phyloP scores from a whole-genome alignment of 1,140 invertebrate species.

The Parapsyche elsis region DNA sequence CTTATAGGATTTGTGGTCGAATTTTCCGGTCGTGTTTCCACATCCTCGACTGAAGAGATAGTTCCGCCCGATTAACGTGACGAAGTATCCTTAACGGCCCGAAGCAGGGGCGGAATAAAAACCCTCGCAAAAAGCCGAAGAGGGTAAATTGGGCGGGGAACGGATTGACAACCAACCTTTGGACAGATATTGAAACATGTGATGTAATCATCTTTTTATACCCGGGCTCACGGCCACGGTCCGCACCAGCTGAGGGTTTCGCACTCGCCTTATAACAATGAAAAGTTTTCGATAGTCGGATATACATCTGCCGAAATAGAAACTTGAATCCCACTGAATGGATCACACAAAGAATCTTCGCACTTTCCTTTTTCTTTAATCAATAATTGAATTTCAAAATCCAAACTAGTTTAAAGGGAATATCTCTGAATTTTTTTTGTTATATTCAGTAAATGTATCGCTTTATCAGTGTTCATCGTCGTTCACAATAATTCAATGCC shows the following conservation, averaged over 20 bases:
- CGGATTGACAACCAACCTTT: conserved; percentile 47
- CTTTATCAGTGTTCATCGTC: too few relatives aligned
- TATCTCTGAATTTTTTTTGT: too few relatives aligned
- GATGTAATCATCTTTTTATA: conserved; percentile 53
- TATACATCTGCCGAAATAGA: background rate
- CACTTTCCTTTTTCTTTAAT: too few relatives aligned
- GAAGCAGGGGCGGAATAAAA: conserved; percentile 24
- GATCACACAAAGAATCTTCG: too few relatives aligned
- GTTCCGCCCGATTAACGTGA: conserved; percentile 45
- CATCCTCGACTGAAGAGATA: conserved; percentile 43
- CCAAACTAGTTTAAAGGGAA: too few relatives aligned
- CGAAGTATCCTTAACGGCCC: conserved; percentile 38
- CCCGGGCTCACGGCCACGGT: background rate
- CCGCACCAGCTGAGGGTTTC: background rate
- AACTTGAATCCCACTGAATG: background rate
- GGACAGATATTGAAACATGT: conserved; percentile 48
- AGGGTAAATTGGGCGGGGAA: conserved; percentile 51
- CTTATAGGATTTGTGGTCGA: conserved; percentile 39
- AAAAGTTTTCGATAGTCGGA: background rate
- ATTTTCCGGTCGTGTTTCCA: conserved; percentile 45
- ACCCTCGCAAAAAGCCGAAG: conserved; percentile 46
- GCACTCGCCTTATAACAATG: background rate
- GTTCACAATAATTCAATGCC: too few relatives aligned
- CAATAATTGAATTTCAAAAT: too few relatives aligned
- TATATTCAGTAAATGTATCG: too few relatives aligned